Evolutionary conservation across 2,113 vertebrate genomes (phyloP).

Genomic region (Arenaria interpres): DNA sequence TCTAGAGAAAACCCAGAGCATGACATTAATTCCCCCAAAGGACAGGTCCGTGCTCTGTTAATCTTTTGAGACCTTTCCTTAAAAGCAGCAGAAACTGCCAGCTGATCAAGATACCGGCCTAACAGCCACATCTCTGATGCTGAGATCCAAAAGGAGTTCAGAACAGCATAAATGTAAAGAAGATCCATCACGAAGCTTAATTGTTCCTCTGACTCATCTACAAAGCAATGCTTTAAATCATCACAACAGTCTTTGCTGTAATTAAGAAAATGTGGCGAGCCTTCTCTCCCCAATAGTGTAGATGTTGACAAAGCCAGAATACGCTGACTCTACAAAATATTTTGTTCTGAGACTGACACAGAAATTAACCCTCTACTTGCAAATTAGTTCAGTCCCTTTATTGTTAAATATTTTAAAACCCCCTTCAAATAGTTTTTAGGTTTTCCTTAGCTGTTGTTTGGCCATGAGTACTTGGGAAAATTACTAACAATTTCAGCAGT

Average conservation of each 20-base stretch:
- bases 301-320: not conserved
- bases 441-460: not conserved
- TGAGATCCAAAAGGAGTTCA: not conserved
- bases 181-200: not conserved
- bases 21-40: not conserved
- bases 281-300: not conserved
- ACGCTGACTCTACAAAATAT: not conserved
- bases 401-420: not conserved
- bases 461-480: not conserved
- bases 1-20: not conserved
- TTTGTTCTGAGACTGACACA: not conserved
- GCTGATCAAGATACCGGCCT: not conserved
- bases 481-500: not conserved
- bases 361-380: not conserved
- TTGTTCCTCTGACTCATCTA: not conserved
- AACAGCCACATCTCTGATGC: not conserved
- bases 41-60: not conserved
- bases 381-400: not conserved
- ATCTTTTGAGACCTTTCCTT: not conserved
- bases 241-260: not conserved
- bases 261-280: conserved; percentile 6
- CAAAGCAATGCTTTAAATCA: not conserved
- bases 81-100: not conserved
- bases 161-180: not conserved
- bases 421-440: not conserved